These are phyloP conservation scores for Apis mellifera DNA, from an alignment of 1,140 invertebrate genomes.

Conservation along the genomic window DNA sequence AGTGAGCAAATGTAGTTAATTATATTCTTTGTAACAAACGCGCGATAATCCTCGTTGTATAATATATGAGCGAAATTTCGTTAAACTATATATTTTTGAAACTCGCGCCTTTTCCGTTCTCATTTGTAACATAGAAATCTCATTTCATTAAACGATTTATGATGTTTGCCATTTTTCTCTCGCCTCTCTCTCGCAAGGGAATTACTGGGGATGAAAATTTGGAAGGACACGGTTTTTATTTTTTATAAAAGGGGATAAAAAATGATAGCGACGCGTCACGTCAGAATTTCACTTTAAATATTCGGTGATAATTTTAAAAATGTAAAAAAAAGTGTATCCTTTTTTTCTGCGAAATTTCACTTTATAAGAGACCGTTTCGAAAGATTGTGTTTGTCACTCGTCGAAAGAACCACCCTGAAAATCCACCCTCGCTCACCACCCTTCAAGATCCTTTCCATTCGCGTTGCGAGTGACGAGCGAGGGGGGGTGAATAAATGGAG, in stretches of 20 bases:
- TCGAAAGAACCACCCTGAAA: slow-evolving; percentile 30
- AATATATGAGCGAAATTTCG: too few relatives aligned
- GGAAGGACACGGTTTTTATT: too few relatives aligned
- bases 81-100: not conserved
- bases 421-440: slow-evolving; percentile 42
- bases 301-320: too few relatives aligned
- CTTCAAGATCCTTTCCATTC: not conserved
- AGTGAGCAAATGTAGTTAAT: too few relatives aligned
- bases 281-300: too few relatives aligned
- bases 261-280: too few relatives aligned
- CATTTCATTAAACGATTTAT: not conserved
- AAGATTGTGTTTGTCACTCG: slow-evolving; percentile 42
- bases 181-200: not conserved
- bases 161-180: not conserved
- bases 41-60: too few relatives aligned
- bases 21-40: too few relatives aligned
- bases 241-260: not conserved
- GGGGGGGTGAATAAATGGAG: slow-evolving; percentile 59
- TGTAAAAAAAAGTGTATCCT: not conserved
- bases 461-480: slow-evolving; percentile 45
- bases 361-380: slow-evolving; percentile 14
- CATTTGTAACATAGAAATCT: not conserved
- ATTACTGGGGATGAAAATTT: not conserved
- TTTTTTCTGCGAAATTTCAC: not conserved
- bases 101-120: not conserved